Conservation (phyloP, 2,888 invertebrate species). For the Ferrisia virgata region DNA sequence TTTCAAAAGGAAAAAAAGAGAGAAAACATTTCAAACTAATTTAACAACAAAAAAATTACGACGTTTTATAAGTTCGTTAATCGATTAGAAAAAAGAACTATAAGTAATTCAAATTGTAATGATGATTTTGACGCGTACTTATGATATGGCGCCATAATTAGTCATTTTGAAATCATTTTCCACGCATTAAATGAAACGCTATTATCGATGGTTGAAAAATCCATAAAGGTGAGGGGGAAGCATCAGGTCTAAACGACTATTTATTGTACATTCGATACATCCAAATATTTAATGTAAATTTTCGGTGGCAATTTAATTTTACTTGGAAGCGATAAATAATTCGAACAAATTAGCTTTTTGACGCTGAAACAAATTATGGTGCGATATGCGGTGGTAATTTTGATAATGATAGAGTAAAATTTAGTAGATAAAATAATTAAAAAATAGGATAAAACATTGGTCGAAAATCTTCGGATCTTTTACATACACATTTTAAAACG, state of each 20-base stretch:
- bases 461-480: background rate
- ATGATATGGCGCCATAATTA: background rate
- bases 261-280: background rate
- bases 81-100: background rate
- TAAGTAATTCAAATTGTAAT: background rate
- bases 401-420: background rate
- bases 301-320: background rate
- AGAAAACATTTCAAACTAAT: no score
- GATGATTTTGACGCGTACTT: background rate
- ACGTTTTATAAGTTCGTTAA: background rate
- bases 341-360: background rate
- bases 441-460: background rate
- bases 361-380: background rate
- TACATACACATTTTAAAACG: background rate
- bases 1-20: no score
- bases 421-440: background rate
- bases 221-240: background rate
- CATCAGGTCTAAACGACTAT: background rate
- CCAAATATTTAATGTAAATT: background rate
- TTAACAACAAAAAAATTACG: no score
- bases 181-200: background rate
- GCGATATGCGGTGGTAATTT: background rate
- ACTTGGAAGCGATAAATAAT: background rate
- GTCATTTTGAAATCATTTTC: background rate
- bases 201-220: background rate